phyloP scores from a whole-genome alignment of 1,140 invertebrate species.

The Rhyzopertha dominica region DNA sequence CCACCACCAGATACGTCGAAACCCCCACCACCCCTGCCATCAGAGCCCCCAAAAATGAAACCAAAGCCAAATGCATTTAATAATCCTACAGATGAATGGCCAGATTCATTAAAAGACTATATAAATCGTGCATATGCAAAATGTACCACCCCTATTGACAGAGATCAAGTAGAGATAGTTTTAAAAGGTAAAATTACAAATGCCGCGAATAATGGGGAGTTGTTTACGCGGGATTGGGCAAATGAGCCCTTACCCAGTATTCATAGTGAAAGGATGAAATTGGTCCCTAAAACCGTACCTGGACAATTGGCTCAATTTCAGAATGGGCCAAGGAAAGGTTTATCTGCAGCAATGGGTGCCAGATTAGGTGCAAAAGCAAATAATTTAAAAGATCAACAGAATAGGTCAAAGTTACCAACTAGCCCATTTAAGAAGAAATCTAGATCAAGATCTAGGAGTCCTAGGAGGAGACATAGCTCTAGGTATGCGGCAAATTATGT shows the following conservation, averaged over 20 bases:
- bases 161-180: conserved; percentile 87
- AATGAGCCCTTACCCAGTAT: conserved; percentile 83
- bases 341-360: conserved; percentile 53
- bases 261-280: conserved; percentile 65
- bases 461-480: conserved; percentile 22
- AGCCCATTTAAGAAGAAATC: conserved; percentile 44
- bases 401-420: conserved; percentile 35
- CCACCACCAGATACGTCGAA: conserved; percentile 42
- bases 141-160: conserved; percentile 79
- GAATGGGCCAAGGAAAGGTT: conserved; percentile 42
- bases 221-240: conserved; percentile 88
- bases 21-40: conserved; percentile 7
- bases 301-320: conserved; percentile 52
- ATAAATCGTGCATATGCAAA: conserved; percentile 87
- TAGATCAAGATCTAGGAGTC: conserved; percentile 49
- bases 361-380: conserved; percentile 50
- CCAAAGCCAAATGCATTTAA: conserved; percentile 25
- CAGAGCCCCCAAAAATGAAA: conserved; percentile 18
- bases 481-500: conserved; percentile 2
- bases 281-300: conserved; percentile 47
- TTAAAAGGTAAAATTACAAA: conserved; percentile 88
- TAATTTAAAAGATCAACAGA: conserved; percentile 38
- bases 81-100: conserved; percentile 58
- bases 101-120: conserved; percentile 73
- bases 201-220: conserved; percentile 76